phyloP scores from a whole-genome alignment of 1,140 invertebrate species.

The Tetranychus urticae region DNA sequence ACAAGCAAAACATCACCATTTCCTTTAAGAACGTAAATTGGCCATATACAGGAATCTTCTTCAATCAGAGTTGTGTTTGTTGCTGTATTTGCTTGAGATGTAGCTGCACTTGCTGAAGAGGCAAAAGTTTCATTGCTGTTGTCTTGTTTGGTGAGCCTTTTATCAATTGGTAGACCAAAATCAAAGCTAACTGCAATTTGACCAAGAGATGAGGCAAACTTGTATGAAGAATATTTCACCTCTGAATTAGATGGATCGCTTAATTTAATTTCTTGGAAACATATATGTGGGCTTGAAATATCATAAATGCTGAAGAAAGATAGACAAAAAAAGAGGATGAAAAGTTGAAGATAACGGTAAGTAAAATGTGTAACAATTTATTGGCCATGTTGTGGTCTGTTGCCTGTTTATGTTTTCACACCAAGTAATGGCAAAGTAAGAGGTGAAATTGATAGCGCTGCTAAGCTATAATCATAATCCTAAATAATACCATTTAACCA shows the following conservation, averaged over 20 bases:
- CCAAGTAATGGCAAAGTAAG: too few relatives aligned
- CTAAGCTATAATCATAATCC: too few relatives aligned
- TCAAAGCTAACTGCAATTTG: slow-evolving; percentile 62
- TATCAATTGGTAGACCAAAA: slow-evolving; percentile 33
- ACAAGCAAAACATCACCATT: slow-evolving; percentile 44
- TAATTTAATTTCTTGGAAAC: slow-evolving; percentile 18
- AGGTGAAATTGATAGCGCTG: too few relatives aligned
- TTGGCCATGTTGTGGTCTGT: too few relatives aligned
- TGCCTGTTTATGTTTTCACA: too few relatives aligned
- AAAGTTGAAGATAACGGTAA: not conserved
- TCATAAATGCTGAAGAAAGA: slow-evolving; percentile 16
- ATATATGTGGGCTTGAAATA: slow-evolving; percentile 18
- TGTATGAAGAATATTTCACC: slow-evolving; percentile 6
- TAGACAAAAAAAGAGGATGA: slow-evolving; percentile 9
- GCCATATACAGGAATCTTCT: slow-evolving; percentile 29
- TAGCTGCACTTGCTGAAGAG: not conserved
- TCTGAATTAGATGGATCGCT: slow-evolving; percentile 1
- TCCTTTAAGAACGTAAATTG: slow-evolving; percentile 49
- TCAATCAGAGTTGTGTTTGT: not conserved
- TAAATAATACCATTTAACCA: too few relatives aligned
- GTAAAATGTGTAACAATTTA: too few relatives aligned
- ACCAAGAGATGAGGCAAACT: slow-evolving; percentile 32
- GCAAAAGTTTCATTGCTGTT: not conserved
- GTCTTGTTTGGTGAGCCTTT: not conserved
- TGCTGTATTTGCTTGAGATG: not conserved